Base-by-base conservation (phyloP, 2,797 vertebrate genomes). In the Petrocephalus schoutedeni region DNA sequence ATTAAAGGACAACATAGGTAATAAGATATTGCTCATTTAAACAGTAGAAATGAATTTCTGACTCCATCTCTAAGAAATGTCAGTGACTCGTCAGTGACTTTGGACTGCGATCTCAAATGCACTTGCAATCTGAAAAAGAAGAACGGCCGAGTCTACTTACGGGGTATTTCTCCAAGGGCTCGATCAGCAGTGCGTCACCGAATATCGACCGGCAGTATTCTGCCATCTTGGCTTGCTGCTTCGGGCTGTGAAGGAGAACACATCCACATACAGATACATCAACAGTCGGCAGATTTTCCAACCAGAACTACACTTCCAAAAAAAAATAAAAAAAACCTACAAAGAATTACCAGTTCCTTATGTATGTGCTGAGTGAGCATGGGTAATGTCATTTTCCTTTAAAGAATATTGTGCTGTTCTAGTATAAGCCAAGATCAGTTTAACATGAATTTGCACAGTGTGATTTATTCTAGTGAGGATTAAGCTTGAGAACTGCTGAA, bases 171-270 rank as follows among this genome's bases (percentile, higher is more conserved):
- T 99, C 98, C 93, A 99, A 92, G 0, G 97, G 94, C 89, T 99
- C 98, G 84, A 97, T 99, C 89, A 99, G 93, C 89, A 99, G 91
- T 0, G 97, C 97, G 0, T 99, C 98, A 89, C 98, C 98, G 87
- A 99, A 99, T 94, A 99, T 99, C 61, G 98, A 96, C 58, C 95
- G 96, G 95, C 98, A 99, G 87, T 99, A 99, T 93, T 99, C 98
- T 0, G 98, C 98, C 98, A 99, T 99, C 94, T 99, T 99, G 85
- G 98, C 98, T 92, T 99, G 98, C 88, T 99, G 98, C 92, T 99
- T 99, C 36, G 97, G 96, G 86, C 97, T 97, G 88, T 88, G 32
- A 53, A 9, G 16, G 4, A 23, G 77, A 2, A 59, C 12, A 58
- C 14, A 71, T 19, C 77, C 2, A 83, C 6, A 58, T 10, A 51